phyloP scores from a whole-genome alignment of 2,888 invertebrate species.

The Drosophila mayaguana region DNA sequence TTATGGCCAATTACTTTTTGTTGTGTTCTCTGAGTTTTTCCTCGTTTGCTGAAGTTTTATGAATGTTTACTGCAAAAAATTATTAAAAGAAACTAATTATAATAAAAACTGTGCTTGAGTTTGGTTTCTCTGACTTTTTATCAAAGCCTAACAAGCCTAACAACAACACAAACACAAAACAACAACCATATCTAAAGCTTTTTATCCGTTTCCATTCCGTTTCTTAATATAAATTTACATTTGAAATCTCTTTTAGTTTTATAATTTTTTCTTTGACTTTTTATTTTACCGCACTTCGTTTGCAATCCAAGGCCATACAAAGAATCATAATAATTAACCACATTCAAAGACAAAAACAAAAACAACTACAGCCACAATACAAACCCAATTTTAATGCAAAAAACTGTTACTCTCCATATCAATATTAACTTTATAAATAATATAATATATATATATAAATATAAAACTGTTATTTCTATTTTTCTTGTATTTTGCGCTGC shows the following conservation, averaged over 20 bases:
- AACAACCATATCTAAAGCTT: slow-evolving; percentile 19
- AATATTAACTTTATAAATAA: slow-evolving; percentile 37
- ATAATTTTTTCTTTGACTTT: not conserved
- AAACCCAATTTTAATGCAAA: slow-evolving; percentile 31
- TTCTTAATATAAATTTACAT: slow-evolving; percentile 40
- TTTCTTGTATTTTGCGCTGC: slow-evolving; percentile 79
- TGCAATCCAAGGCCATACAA: slow-evolving; percentile 48
- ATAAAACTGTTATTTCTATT: slow-evolving; percentile 73
- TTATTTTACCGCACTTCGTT: slow-evolving; percentile 28
- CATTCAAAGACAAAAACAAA: slow-evolving; percentile 22
- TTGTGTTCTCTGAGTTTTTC: slow-evolving; percentile 27
- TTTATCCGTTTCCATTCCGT: slow-evolving; percentile 45
- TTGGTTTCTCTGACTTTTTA: slow-evolving; percentile 15
- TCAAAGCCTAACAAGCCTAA: slow-evolving; percentile 29
- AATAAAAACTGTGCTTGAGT: slow-evolving; percentile 34
- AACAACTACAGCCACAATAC: slow-evolving; percentile 23
- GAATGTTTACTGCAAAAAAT: slow-evolving; percentile 35
- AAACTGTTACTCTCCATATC: slow-evolving; percentile 32
- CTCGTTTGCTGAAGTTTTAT: slow-evolving; percentile 30
- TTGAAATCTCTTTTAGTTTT: slow-evolving; percentile 25
- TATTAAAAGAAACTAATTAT: slow-evolving; percentile 9
- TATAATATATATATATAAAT: slow-evolving; percentile 16
- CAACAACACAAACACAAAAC: slow-evolving; percentile 40
- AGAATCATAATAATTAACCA: slow-evolving; percentile 4
- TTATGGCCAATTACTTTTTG: slow-evolving; percentile 17